phyloP scores from a whole-genome alignment of 30 jellyfish, hydroid and myxozoan species.

The Chrysaora quinquecirrha region DNA sequence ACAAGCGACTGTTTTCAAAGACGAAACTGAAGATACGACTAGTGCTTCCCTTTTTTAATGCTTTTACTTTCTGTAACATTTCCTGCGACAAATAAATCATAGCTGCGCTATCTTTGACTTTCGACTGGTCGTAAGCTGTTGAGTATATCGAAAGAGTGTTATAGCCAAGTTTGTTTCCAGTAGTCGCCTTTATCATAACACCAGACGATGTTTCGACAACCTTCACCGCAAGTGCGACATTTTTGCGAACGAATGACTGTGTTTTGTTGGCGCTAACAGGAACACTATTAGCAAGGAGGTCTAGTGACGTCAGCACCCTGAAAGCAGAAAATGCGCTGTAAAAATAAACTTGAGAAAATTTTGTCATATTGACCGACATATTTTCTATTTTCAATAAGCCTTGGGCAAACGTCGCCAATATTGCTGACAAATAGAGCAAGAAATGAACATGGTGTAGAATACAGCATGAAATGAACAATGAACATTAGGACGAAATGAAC shows the following conservation, averaged over 20 bases:
- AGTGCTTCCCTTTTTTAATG: background rate
- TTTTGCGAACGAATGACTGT: conserved; percentile 19
- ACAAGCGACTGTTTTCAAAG: conserved; percentile 49
- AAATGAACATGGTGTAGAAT: too few species aligned
- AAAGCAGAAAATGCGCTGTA: too few species aligned
- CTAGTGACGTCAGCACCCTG: conserved; percentile 45
- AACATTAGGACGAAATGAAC: too few species aligned
- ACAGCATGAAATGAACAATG: too few species aligned
- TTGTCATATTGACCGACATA: too few species aligned
- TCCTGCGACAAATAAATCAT: conserved; percentile 37
- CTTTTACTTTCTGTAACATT: conserved; percentile 27
- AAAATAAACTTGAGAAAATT: too few species aligned
- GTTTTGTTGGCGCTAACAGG: conserved; percentile 4
- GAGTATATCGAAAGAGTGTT: conserved; percentile 4
- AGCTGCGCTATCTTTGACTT: conserved; percentile 9
- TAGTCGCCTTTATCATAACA: conserved; percentile 15
- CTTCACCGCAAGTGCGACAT: conserved; percentile 50
- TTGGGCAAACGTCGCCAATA: too few species aligned
- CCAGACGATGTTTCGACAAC: background rate
- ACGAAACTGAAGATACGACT: conserved; percentile 59
- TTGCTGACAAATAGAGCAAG: too few species aligned
- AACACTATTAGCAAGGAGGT: conserved; percentile 34
- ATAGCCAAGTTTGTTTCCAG: conserved; percentile 13
- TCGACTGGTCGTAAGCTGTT: background rate
- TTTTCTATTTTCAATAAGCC: too few species aligned